Conservation (phyloP, 2,797 vertebrate species). For the Cyprinella venusta region DNA sequence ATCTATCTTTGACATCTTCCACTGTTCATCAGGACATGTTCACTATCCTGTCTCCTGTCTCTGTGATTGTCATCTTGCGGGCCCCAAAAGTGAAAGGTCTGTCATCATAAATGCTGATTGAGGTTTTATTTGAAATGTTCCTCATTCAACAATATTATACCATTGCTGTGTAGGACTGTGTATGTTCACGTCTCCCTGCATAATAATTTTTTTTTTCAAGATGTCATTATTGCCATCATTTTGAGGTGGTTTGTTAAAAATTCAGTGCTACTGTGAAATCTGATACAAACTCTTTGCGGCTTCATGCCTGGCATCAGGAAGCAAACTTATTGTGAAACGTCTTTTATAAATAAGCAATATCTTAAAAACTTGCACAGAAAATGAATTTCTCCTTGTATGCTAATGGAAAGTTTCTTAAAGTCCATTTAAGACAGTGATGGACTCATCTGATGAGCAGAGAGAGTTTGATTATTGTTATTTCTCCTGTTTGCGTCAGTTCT, state of each 20-base stretch:
- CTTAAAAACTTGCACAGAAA: neutral
- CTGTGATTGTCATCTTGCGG: neutral
- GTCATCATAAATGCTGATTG: neutral
- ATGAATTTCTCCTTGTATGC: neutral
- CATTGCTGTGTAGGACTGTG: neutral
- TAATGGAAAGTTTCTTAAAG: neutral
- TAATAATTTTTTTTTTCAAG: neutral
- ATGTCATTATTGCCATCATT: too few species aligned
- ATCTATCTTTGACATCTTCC: slow-evolving; percentile 6
- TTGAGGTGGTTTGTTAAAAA: neutral
- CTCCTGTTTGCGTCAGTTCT: slow-evolving; percentile 28
- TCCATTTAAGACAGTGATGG: neutral
- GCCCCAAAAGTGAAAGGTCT: neutral
- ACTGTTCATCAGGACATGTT: neutral
- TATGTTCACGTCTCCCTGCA: neutral
- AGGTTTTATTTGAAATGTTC: neutral
- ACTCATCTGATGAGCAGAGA: neutral
- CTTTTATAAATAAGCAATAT: neutral
- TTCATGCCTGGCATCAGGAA: neutral
- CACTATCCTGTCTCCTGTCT: neutral
- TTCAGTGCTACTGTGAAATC: neutral
- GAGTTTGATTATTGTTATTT: neutral
- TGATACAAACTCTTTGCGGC: neutral
- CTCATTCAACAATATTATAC: neutral
- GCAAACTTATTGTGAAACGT: neutral